Evolutionary conservation across 2,797 vertebrate genomes (phyloP).

Genomic region (Loris lydekkerianus): DNA sequence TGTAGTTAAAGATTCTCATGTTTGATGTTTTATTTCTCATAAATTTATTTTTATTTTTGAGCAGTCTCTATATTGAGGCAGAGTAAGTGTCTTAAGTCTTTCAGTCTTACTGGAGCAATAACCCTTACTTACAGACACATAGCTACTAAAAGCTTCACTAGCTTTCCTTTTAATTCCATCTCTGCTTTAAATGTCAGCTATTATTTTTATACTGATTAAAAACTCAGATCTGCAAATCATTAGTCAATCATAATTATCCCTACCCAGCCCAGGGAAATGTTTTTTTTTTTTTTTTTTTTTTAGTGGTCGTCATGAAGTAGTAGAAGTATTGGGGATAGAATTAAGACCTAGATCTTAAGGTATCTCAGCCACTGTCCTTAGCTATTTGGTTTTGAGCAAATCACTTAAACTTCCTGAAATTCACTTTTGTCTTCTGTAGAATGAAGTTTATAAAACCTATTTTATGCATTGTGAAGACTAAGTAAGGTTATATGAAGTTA

Average conservation of each 20-base stretch:
- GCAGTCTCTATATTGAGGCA: neutral
- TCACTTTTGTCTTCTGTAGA: conserved; percentile 32
- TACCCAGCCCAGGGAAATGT: neutral
- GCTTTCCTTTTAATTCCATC: conserved; percentile 34
- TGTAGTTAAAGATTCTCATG: neutral
- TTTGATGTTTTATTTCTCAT: conserved; percentile 8
- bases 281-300: neutral
- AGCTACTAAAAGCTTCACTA: neutral
- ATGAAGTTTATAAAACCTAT: conserved; percentile 14
- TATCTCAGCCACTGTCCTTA: neutral
- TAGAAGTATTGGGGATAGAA: neutral
- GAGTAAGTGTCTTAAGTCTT: neutral
- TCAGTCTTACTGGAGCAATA: neutral
- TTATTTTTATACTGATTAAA: neutral
- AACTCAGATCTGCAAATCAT: neutral
- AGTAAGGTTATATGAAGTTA: conserved; percentile 10
- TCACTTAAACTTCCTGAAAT: conserved; percentile 11
- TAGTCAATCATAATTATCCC: neutral
- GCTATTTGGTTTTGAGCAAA: neutral
- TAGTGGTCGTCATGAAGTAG: neutral
- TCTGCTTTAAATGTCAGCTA: neutral
- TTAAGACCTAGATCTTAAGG: neutral
- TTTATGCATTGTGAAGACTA: conserved; percentile 47
- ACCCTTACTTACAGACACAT: neutral
- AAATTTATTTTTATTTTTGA: neutral